Base-by-base conservation (phyloP, 2,888 invertebrate species). In the Epistrophe eligans region DNA sequence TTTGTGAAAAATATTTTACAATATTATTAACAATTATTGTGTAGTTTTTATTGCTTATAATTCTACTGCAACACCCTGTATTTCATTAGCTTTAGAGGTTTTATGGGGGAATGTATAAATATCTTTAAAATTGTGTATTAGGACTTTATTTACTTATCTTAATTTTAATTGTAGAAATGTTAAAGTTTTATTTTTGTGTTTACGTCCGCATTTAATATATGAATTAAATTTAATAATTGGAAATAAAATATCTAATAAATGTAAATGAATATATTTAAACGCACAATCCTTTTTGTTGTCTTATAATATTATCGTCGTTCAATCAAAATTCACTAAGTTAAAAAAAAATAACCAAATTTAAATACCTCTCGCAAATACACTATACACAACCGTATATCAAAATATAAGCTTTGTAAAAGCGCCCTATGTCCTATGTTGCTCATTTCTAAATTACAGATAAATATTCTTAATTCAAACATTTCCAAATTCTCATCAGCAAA, bases 61-160 rank as follows among this genome's bases (percentile, higher is more conserved):
- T 52, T n/a, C 28, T 28, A 28, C 48, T 35, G 66, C 11, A 50
- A 67, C 66, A 67, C 66, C 66, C 66, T 67, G 66, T 67, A 67
- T 38, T 66, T 50, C 50, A 11, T 38, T 50, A 15, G 50, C 67
- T 35, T 67, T 19, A 28, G 24, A 8, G 8, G 40, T 62, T 40
- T 40, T 58, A n/a, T 2, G 9, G 9, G 1, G 9, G 9, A 19
- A n/a, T 28, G 35, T 58, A 10, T 19, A 11, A 19, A 50, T 50
- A 28, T 24, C 4, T 62, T 43, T 15, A 64, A 45, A 43, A 24
- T 62, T 62, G 62, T 62, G 43, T 62, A 17, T 45, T 45, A 64
- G 45, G 45, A n/a, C n/a, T 15, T 28, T 55, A 32, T 32, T 28
- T n/a, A 55, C 32, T 55, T 15, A 55, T 28, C 15, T 55, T 55